phyloP scores from a whole-genome alignment of 2,888 invertebrate species.

The Melanotus villosus region DNA sequence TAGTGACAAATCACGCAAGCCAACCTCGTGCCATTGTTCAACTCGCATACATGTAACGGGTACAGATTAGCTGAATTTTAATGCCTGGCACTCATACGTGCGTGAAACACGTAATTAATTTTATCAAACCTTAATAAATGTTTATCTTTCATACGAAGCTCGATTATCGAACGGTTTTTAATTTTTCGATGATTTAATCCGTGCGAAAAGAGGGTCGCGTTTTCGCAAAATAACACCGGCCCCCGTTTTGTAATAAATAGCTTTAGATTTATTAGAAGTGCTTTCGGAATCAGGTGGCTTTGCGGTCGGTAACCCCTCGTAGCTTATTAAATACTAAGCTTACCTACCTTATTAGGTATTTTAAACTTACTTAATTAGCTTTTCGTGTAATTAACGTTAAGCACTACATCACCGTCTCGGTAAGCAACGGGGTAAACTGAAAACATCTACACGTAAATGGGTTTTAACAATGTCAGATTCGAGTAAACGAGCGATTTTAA shows the following conservation, averaged over 20 bases:
- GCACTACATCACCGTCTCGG: constrained; percentile 5
- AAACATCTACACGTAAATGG: background rate
- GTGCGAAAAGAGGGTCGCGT: no score
- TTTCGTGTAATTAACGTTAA: constrained; percentile 24
- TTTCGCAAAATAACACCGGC: background rate
- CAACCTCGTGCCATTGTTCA: constrained; percentile 17
- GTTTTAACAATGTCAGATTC: background rate
- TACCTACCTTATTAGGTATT: constrained; percentile 20
- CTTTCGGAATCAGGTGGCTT: constrained; percentile 17
- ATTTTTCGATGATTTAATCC: no score
- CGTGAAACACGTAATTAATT: constrained; percentile 27
- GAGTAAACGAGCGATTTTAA: background rate
- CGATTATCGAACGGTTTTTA: no score
- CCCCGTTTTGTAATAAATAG: background rate
- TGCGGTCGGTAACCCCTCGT: constrained; percentile 1
- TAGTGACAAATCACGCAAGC: constrained; percentile 29
- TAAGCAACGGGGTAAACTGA: constrained; percentile 1
- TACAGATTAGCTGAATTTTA: constrained; percentile 29
- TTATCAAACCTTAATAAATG: constrained; percentile 6
- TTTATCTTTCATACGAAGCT: no score
- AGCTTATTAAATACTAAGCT: constrained; percentile 18
- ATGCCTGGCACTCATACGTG: constrained; percentile 21
- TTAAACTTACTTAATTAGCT: constrained; percentile 23
- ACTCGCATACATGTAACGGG: constrained; percentile 24
- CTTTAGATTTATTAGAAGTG: constrained; percentile 6